Evolutionary conservation across 1,140 invertebrate species (phyloP), one percentile per base, ranked within the genome.

Genomic region (Pseudomyrmex pallidus): DNA sequence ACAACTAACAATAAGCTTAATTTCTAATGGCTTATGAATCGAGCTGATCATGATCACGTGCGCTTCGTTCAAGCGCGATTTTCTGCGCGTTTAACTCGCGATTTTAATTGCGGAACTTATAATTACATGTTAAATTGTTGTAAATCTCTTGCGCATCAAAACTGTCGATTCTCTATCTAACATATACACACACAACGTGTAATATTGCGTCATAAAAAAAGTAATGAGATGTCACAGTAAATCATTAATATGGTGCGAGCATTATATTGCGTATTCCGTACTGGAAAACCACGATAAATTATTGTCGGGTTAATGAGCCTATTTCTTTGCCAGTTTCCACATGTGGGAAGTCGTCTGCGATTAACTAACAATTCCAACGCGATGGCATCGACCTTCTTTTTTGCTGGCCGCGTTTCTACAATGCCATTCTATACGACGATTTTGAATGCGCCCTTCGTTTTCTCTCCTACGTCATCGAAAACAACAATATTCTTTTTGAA

Each of bases 291-390:
- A 44, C 35, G 17, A 46, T 48, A n/a, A 22, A 70, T 59, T 50
- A 46, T 25, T 15, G 52, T 72, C 46, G 8, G 20, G n/a, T 48
- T 57, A 78, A 20, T 57, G 8, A 50, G 15, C 20, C 22, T 80
- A 35, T 35, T n/a, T 57, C 3, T 2, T 80, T 80, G 20, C 9
- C n/a, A 46, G n/a, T 72, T 72, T 56, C 12, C 76, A 59, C 12
- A 78, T 20, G 46, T 61, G 66, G n/a, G 44, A 80, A 80, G 54
- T 78, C 20, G 17, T 68, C n/a, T 22, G 17, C 3, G 8, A 54
- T 52, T 46, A 64, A 61, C 17, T 59, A n/a, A 80, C 54, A 50
- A 80, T 72, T 80, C 64, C n/a, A 25, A 56, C 48, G 12, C 50
- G 22, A 54, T 7, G 35, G 20, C 61, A 52, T 62, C 48, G 25